A percentile compares a stretch with the other conserved stretches of the same genome.
Evolutionary conservation across 2,888 invertebrate genomes (phyloP).

Genomic region (Nysson spinosus): DNA sequence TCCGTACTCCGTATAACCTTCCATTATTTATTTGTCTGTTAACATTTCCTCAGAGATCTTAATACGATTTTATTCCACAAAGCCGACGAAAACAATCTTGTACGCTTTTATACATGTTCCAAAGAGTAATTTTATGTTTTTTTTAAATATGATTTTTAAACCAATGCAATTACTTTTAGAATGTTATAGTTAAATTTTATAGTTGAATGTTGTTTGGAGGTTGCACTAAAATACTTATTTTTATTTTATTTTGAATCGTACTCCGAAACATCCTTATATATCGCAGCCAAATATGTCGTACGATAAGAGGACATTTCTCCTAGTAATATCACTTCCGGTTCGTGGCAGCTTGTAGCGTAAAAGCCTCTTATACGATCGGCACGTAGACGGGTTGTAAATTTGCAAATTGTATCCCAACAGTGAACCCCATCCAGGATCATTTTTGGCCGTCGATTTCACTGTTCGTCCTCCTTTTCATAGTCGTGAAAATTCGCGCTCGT

Average conservation of each 20-base stretch:
- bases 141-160: too few species aligned
- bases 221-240: too few species aligned
- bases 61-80: too few species aligned
- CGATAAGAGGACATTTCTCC: conserved; percentile 37
- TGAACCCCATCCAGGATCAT: conserved; percentile 13
- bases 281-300: conserved; percentile 25
- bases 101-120: too few species aligned
- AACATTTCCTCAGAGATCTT: too few species aligned
- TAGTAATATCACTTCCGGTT: conserved; percentile 52
- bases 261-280: conserved; percentile 23
- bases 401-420: conserved; percentile 40
- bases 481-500: conserved; percentile 15
- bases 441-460: conserved; percentile 32
- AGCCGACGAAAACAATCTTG: too few species aligned
- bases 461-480: background rate
- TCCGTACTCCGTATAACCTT: too few species aligned
- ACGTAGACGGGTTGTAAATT: conserved; percentile 52
- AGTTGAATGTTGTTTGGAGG: too few species aligned
- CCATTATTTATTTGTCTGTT: too few species aligned
- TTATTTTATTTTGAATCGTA: conserved; percentile 9
- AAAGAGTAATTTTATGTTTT: too few species aligned
- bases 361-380: conserved; percentile 47
- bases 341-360: conserved; percentile 48
- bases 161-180: too few species aligned
- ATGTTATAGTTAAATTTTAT: too few species aligned